Evolutionary conservation across 2,888 invertebrate genomes (phyloP).

Genomic region (Petrophora chlorosata): DNA sequence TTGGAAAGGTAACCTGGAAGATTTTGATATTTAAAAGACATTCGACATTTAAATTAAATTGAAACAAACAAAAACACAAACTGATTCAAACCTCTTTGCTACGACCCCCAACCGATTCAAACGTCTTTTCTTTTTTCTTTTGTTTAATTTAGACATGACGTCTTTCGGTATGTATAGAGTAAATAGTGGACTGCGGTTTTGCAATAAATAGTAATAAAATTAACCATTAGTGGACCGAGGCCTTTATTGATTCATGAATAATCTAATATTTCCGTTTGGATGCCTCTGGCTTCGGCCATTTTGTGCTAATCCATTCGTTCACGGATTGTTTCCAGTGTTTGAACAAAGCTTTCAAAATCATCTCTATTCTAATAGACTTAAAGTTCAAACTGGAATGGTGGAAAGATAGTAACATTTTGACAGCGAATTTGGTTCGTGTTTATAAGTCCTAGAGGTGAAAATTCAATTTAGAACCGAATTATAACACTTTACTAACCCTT

Average conservation of each 20-base stretch:
- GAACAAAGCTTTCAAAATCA: neutral
- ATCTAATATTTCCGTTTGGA: slow-evolving; percentile 53
- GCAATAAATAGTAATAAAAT: too few relatives aligned
- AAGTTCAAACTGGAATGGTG: neutral
- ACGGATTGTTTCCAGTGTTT: slow-evolving; percentile 24
- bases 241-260: slow-evolving; percentile 51
- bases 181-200: too few relatives aligned
- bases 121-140: neutral
- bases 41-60: too few relatives aligned
- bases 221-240: slow-evolving; percentile 6
- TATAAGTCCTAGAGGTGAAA: slow-evolving; percentile 14
- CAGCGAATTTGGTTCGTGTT: slow-evolving; percentile 8
- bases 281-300: slow-evolving; percentile 39
- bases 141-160: neutral
- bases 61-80: too few relatives aligned
- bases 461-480: slow-evolving; percentile 10
- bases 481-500: neutral
- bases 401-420: neutral
- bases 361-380: neutral
- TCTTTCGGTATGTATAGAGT: too few relatives aligned
- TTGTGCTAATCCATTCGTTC: slow-evolving; percentile 35
- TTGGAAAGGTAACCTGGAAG: too few relatives aligned
- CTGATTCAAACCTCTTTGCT: too few relatives aligned
- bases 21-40: too few relatives aligned
- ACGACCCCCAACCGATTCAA: neutral